A percentile compares a stretch with the other conserved stretches of the same genome.
phyloP scores from a whole-genome alignment of 92 coral and sea anemone species.

The Bergia sp. region DNA sequence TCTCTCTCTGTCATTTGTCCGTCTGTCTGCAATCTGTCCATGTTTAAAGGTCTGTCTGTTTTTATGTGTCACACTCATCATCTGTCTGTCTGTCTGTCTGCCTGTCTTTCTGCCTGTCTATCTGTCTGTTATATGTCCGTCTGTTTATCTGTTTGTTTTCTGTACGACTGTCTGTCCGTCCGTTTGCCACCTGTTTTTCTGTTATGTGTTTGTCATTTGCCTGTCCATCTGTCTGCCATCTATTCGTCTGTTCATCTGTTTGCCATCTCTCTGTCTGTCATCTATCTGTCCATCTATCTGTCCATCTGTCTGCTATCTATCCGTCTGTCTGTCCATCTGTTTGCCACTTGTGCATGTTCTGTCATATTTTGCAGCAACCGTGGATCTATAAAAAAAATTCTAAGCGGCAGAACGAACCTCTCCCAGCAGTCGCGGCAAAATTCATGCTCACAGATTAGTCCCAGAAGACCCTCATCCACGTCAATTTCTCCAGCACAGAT shows the following conservation, averaged over 20 bases:
- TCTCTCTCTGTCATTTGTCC: neutral
- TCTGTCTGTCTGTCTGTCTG: neutral
- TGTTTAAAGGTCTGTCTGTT: neutral
- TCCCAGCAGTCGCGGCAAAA: slow-evolving; percentile 94
- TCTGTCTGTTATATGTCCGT: neutral
- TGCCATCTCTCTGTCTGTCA: neutral
- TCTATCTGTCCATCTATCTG: neutral
- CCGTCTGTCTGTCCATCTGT: no score
- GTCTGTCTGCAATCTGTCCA: neutral
- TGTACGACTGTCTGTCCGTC: no score
- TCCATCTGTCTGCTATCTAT: neutral
- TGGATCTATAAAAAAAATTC: neutral
- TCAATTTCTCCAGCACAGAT: slow-evolving; percentile 78
- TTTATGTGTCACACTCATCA: neutral
- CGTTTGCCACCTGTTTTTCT: no score
- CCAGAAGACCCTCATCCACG: slow-evolving; percentile 60
- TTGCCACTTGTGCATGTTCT: no score
- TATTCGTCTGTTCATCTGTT: neutral
- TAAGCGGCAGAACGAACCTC: slow-evolving; percentile 61
- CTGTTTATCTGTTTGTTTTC: no score
- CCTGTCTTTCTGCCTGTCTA: neutral
- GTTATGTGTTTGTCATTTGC: neutral
- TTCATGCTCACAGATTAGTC: slow-evolving; percentile 88
- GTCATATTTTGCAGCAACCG: neutral
- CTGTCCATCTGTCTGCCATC: neutral